Base-by-base conservation (phyloP, 2,888 invertebrate species). In the Cyaniris semiargus region DNA sequence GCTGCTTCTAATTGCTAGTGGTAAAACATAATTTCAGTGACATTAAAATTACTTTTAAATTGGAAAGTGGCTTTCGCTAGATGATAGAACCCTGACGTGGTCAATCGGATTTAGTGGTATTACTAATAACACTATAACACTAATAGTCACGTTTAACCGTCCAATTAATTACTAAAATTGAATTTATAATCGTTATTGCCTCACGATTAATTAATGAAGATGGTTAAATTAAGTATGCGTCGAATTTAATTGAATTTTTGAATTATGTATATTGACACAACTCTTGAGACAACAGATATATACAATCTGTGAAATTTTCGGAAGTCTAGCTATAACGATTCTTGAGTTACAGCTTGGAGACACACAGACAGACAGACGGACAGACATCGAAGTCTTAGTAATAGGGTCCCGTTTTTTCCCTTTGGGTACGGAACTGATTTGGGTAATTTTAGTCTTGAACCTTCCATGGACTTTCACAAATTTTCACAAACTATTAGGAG, bases 151-250 rank as follows among this genome's bases (percentile, higher is more conserved):
- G 34, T 38, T 71, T 71, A 38, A 38, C 15, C 66, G 27, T 71
- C 7, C 34, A 71, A 71, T 71, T n/a, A 71, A 71, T 71, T 71
- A 38, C 34, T 38, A 34, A 71, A 38, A 71, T 71, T 71, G 38
- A 34, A 71, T 71, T 66, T 71, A 71, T 38, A 71, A 71, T 71
- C 38, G 8, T 71, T 38, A 71, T 71, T 38, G 21, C 71, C 38
- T 38, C 71, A 71, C 71, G n/a, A 71, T 71, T 38, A n/a, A 71
- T 38, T 38, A 21, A 38, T 38, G 34, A 71, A 71, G 38, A 71
- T 71, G 21, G 34, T 71, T 71, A 18, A 60, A 60, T 27, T 27
- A 60, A 60, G 13, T 60, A 66, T 31, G 27, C 31, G 27, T 66
- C 27, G 66, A 31, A 27, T 23, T 66, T 66, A 27, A 66, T 27